Evolutionary conservation across 2,797 vertebrate species (phyloP).

Genomic region (Brachymystax lenok): DNA sequence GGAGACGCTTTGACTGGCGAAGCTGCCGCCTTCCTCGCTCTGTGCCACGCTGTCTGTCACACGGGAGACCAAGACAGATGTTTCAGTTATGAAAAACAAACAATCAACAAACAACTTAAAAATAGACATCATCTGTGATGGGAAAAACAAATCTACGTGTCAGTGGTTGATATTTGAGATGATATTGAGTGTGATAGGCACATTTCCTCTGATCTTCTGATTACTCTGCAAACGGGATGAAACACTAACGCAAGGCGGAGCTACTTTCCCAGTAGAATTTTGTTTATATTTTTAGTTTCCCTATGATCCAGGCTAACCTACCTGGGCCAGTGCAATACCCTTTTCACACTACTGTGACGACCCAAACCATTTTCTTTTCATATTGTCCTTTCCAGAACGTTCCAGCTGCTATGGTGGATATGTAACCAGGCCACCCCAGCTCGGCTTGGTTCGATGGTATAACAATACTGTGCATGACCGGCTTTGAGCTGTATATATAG

Average conservation of each 20-base stretch:
- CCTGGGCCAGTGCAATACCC: neutral
- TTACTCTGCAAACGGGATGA: neutral
- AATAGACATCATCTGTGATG: constrained; percentile 51
- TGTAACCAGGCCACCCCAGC: neutral
- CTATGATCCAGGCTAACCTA: neutral
- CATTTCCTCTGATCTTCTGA: neutral
- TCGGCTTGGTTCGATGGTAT: too few relatives aligned
- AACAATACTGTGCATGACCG: too few relatives aligned
- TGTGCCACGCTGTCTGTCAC: constrained; percentile 37
- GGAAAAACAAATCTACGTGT: constrained; percentile 33
- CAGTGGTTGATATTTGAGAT: constrained; percentile 31
- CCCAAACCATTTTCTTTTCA: neutral
- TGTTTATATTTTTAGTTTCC: neutral
- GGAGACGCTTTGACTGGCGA: constrained; percentile 31
- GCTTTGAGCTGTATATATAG: too few relatives aligned
- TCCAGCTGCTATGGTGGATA: neutral
- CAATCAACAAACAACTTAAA: constrained; percentile 29
- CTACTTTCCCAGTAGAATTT: neutral
- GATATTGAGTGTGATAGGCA: neutral
- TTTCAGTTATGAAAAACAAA: constrained; percentile 29
- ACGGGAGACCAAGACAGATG: constrained; percentile 57
- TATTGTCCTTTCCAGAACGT: neutral
- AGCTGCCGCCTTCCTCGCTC: constrained; percentile 22
- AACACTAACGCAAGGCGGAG: neutral
- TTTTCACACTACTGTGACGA: neutral